Evolutionary conservation across 2,797 vertebrate species (phyloP), one percentile per base, ranked within the genome.

Genomic region (Rhinoraja longicauda): DNA sequence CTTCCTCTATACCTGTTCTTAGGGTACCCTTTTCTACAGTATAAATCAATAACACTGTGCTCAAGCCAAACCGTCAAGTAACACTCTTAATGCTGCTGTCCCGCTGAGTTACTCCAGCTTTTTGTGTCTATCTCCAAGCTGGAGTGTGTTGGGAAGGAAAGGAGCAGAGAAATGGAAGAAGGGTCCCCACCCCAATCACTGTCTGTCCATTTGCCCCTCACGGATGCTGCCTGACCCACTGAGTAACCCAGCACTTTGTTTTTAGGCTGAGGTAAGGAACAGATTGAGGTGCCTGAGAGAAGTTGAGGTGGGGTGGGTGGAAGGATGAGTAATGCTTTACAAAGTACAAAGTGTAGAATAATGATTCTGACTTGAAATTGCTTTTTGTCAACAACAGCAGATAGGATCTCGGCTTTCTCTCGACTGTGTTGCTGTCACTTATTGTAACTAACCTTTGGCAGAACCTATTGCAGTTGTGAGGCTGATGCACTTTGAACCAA

Each of bases 41-140:
- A 84, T 84, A 84, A 62, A 84, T 84, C 81, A 84, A 84, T 82
- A 57, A 24, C 45, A 79, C 39, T n/a, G n/a, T n/a, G n/a, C n/a
- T n/a, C n/a, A 59, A 84, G 53, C 53, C 15, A 26, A n/a, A 62
- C 81, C 57, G 84, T 59, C 10, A n/a, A 84, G 29, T n/a, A 59
- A 84, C 10, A 59, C 53, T 84, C 29, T 59, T 84, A 84, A 26
- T 59, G 62, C 81, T 84, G 45, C 45, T 84, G 6, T 84, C 84
- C n/a, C n/a, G n/a, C n/a, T n/a, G n/a, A n/a, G n/a, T n/a, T n/a
- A n/a, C n/a, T n/a, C n/a, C n/a, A n/a, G n/a, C n/a, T n/a, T n/a
- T n/a, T n/a, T n/a, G n/a, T n/a, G n/a, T n/a, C n/a, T n/a, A n/a
- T n/a, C n/a, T n/a, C n/a, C n/a, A n/a, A n/a, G n/a, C 8, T 53